A percentile compares a stretch with the other conserved stretches of the same genome.
phyloP scores from a whole-genome alignment of 2,113 vertebrate genomes.

The Pycnonotus jocosus region DNA sequence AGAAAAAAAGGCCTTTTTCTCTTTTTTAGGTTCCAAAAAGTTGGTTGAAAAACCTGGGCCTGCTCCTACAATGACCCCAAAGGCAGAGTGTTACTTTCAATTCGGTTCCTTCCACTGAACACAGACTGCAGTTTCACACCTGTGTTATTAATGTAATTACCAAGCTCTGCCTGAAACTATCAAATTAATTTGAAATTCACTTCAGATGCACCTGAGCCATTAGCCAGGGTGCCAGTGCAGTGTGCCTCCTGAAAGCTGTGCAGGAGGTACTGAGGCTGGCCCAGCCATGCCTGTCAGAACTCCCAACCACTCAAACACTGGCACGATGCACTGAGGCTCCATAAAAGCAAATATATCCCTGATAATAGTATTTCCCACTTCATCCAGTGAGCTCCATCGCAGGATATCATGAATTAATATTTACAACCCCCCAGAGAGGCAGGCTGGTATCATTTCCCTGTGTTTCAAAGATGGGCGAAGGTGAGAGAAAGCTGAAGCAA shows the following conservation, averaged over 20 bases:
- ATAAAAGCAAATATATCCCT: neutral
- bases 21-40: neutral
- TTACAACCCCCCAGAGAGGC: neutral
- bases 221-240: neutral
- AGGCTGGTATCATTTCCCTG: neutral
- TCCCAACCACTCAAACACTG: neutral
- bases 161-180: neutral
- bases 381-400: neutral
- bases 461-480: neutral
- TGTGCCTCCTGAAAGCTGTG: neutral
- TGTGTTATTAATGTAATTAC: neutral
- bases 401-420: neutral
- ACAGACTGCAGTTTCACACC: neutral
- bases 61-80: neutral
- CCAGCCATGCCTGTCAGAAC: neutral
- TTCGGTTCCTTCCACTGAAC: neutral
- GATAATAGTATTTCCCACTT: neutral
- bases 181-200: conserved; percentile 3
- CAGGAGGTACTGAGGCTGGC: neutral
- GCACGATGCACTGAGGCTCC: neutral
- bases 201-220: neutral
- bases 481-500: neutral
- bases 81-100: neutral
- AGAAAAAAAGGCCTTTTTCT: neutral
- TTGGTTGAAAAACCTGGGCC: neutral